Evolutionary conservation across 2,888 invertebrate species (phyloP), one percentile per base, ranked within the genome.

Genomic region (Blastobasis adustella): DNA sequence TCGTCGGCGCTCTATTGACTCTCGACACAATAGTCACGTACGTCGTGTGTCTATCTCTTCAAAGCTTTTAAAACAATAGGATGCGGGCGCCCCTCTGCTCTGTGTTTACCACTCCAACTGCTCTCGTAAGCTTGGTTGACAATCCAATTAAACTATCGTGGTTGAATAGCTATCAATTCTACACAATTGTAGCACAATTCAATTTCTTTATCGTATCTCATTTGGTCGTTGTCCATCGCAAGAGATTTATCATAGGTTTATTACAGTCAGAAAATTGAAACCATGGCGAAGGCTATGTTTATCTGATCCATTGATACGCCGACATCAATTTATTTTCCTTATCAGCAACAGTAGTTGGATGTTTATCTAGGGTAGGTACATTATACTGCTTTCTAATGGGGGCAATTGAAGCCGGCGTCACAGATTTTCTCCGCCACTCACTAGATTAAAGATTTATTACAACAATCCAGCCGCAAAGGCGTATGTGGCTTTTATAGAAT

Each of bases 1-100:
- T 23, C 23, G 23, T 23, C 23, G 23, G 23, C 23, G 23, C 23
- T 23, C 23, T 23, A 23, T 23, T 23, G 23, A 23, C 23, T 23
- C 23, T 23, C 23, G 23, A 23, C 23, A 23, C 23, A 23, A 23
- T 23, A 23, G 23, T 23, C 23, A 23, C 23, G 23, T 23, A 42
- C 10, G 42, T 3, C 9, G 42, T 42, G n/a, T 42, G 49, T 45
- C 59, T 58, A 69, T 65, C 63, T 61, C 60, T 71, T 68, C 60
- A 73, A 73, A 74, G 67, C 66, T 76, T 69, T 73, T 67, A 64
- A 74, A 76, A 82, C 79, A 80, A 81, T 71, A 69, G 79, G 70
- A 81, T 79, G 81, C 82, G 81, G 82, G 82, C 65, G 67, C 58
- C 61, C 61, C 67, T 62, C 67, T 60, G 63, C 59, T 53, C 59